Evolutionary conservation across 2,888 invertebrate species (phyloP).

Genomic region (Rotaria sp.): DNA sequence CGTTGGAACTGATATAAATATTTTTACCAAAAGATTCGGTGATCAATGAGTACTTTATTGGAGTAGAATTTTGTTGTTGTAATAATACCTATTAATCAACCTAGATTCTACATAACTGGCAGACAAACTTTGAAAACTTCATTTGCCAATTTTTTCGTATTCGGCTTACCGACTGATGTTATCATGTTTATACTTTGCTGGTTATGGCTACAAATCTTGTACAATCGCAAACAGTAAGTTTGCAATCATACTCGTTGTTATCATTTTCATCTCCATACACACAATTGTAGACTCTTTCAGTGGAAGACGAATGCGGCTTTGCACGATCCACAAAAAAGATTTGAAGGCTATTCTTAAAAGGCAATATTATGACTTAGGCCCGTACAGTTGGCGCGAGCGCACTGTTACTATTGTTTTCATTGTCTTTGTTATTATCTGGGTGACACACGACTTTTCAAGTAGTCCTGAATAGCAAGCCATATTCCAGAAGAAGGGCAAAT

Average conservation of each 20-base stretch:
- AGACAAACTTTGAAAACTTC: background rate
- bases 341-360: background rate
- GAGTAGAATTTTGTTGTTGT: no score
- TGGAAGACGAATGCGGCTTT: background rate
- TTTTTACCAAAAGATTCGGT: slow-evolving; percentile 36
- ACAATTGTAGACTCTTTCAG: background rate
- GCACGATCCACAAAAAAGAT: background rate
- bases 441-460: slow-evolving; percentile 30
- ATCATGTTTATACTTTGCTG: background rate
- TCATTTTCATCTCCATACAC: background rate
- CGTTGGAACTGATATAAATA: slow-evolving; percentile 38
- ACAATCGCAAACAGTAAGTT: background rate
- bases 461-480: slow-evolving; percentile 26
- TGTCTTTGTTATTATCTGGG: background rate
- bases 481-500: background rate
- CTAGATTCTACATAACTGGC: background rate
- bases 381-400: background rate
- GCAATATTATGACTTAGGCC: background rate
- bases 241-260: no score
- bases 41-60: slow-evolving; percentile 44
- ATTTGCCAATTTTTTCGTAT: background rate
- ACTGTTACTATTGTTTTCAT: slow-evolving; percentile 31
- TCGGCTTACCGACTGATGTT: background rate
- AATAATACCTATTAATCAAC: background rate
- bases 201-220: background rate